These are phyloP conservation scores for Neoseiulus cucumeris DNA, from an alignment of 1,140 invertebrate species.

Conservation along the genomic window DNA sequence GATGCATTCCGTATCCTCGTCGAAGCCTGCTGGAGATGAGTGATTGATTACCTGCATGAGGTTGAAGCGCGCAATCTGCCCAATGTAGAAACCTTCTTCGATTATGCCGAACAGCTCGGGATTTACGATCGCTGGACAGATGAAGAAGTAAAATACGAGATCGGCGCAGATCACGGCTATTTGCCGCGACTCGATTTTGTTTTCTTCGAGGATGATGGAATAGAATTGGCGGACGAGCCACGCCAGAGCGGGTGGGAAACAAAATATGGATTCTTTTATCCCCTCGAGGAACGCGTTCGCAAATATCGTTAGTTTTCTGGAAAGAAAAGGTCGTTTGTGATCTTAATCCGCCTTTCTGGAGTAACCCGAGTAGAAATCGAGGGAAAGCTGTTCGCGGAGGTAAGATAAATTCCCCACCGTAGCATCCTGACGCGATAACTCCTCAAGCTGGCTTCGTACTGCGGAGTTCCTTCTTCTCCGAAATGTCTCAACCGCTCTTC, in stretches of 20 bases:
- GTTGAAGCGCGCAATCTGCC: constrained; percentile 71
- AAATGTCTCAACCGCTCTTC: constrained; percentile 52
- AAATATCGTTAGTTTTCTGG: constrained; percentile 58
- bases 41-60: constrained; percentile 53
- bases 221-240: constrained; percentile 39
- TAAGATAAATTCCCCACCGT: not conserved
- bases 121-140: constrained; percentile 87
- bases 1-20: not conserved
- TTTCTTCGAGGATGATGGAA: constrained; percentile 28
- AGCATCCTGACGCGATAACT: not conserved
- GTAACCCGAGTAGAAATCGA: constrained; percentile 18
- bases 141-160: constrained; percentile 75
- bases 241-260: constrained; percentile 55
- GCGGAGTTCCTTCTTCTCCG: constrained; percentile 43
- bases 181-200: constrained; percentile 30
- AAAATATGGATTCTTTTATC: constrained; percentile 64
- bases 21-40: not conserved
- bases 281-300: constrained; percentile 60
- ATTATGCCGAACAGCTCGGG: constrained; percentile 89
- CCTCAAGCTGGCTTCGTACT: not conserved
- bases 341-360: constrained; percentile 15
- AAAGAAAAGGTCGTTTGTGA: constrained; percentile 25
- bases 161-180: constrained; percentile 65
- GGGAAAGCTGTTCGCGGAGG: not conserved
- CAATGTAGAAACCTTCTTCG: constrained; percentile 57